A percentile compares a stretch with the other conserved stretches of the same genome.
Evolutionary conservation across 2,797 vertebrate species (phyloP).

Genomic region (Etheostoma nigrum): DNA sequence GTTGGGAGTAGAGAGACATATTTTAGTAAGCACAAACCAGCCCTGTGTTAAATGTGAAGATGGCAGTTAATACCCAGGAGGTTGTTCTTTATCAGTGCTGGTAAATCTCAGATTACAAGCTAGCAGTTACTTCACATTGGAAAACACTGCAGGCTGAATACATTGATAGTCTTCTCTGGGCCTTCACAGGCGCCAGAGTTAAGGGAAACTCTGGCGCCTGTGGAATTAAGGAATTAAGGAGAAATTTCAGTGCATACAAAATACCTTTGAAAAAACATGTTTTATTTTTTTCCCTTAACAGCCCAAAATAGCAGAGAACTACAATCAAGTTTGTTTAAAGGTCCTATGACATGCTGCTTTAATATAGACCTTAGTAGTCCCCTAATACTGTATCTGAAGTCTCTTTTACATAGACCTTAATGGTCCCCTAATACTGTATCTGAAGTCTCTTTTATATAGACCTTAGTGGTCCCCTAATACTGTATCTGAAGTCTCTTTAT

Average conservation of each 20-base stretch:
- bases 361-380: too few relatives aligned
- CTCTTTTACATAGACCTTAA: too few relatives aligned
- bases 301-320: neutral
- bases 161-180: neutral
- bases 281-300: neutral
- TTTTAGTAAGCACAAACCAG: constrained; percentile 32
- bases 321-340: too few relatives aligned
- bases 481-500: too few relatives aligned
- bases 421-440: too few relatives aligned
- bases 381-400: too few relatives aligned
- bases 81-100: constrained; percentile 48
- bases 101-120: constrained; percentile 48
- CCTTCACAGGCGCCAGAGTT: neutral
- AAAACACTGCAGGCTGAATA: constrained; percentile 29
- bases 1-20: constrained; percentile 19
- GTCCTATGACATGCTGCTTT: too few relatives aligned
- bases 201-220: neutral
- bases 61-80: constrained; percentile 47
- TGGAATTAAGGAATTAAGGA: neutral
- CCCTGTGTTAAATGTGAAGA: constrained; percentile 48
- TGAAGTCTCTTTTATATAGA: too few relatives aligned
- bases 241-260: neutral
- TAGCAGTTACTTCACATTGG: constrained; percentile 21
- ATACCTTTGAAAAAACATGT: neutral
- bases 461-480: too few relatives aligned